A percentile compares a stretch with the other conserved stretches of the same genome.
Conservation (phyloP, 2,113 vertebrate genomes). For the Pterophyllum scalare region DNA sequence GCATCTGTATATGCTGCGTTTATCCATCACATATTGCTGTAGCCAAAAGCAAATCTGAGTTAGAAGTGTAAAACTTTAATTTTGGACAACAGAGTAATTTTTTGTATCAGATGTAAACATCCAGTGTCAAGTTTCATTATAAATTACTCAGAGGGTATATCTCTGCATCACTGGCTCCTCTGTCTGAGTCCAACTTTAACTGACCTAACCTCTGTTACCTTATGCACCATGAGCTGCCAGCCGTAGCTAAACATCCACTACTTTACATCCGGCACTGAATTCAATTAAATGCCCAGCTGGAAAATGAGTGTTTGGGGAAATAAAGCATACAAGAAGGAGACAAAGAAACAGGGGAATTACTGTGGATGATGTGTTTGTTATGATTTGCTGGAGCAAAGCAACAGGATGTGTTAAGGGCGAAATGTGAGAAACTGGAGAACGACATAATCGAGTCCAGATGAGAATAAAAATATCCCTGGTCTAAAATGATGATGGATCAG, state of each 20-base stretch:
- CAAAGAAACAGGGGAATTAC: slow-evolving; percentile 26
- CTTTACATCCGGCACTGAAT: slow-evolving; percentile 62
- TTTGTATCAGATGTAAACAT: slow-evolving; percentile 22
- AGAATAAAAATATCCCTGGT: slow-evolving; percentile 22
- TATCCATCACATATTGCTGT: background rate
- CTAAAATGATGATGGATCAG: background rate
- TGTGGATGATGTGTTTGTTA: slow-evolving; percentile 47
- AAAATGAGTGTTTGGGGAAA: slow-evolving; percentile 74
- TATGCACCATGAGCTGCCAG: slow-evolving; percentile 39
- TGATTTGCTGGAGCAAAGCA: slow-evolving; percentile 52
- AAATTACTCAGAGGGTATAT: slow-evolving; percentile 28
- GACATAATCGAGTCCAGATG: slow-evolving; percentile 28
- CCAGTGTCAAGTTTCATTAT: slow-evolving; percentile 28
- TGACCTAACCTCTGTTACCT: slow-evolving; percentile 40
- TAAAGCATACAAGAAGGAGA: slow-evolving; percentile 48
- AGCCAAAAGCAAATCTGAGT: slow-evolving; percentile 39
- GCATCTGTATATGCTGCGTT: slow-evolving; percentile 24
- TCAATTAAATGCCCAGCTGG: slow-evolving; percentile 73
- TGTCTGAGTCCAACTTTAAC: slow-evolving; percentile 36
- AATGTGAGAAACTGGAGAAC: slow-evolving; percentile 27
- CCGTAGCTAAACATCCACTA: slow-evolving; percentile 58
- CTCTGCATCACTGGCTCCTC: slow-evolving; percentile 35
- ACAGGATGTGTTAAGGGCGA: slow-evolving; percentile 28
- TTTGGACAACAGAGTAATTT: slow-evolving; percentile 6
- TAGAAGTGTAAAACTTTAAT: slow-evolving; percentile 19